Percentiles rank a stretch among this genome's conserved stretches.
Conservation (phyloP, 2,797 vertebrate genomes). For the Sternarchorhynchus goeldii region DNA sequence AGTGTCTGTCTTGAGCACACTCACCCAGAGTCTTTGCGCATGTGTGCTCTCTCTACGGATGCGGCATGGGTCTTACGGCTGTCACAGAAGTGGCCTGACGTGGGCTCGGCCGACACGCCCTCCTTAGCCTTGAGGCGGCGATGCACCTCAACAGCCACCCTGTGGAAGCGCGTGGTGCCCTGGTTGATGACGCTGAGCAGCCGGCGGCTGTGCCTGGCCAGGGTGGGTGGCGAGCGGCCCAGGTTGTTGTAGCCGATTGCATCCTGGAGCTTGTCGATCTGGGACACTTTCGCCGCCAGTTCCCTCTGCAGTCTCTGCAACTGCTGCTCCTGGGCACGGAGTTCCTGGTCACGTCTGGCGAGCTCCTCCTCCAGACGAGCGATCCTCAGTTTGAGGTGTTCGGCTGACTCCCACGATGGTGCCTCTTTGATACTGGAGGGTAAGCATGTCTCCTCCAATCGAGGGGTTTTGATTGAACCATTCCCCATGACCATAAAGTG, state of each 20-base stretch:
- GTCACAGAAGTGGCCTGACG: conserved; percentile 72
- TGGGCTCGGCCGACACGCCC: conserved; percentile 81
- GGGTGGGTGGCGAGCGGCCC: conserved; percentile 53
- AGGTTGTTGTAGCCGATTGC: conserved; percentile 75
- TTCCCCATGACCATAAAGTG: conserved; percentile 78
- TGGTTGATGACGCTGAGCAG: conserved; percentile 77
- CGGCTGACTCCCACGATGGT: conserved; percentile 62
- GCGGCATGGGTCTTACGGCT: conserved; percentile 57
- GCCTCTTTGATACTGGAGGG: conserved; percentile 63
- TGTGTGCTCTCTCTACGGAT: conserved; percentile 58
- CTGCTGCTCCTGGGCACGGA: conserved; percentile 66
- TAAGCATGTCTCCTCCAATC: conserved; percentile 69
- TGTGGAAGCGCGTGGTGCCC: conserved; percentile 74
- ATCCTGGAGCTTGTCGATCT: conserved; percentile 81
- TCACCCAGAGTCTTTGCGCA: conserved; percentile 72
- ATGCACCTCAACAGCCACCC: conserved; percentile 76
- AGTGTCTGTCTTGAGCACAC: conserved; percentile 10
- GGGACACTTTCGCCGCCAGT: conserved; percentile 73
- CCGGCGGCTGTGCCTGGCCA: conserved; percentile 56
- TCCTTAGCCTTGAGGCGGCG: conserved; percentile 78
- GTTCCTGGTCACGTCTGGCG: conserved; percentile 66
- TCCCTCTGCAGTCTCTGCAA: conserved; percentile 72
- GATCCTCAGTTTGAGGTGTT: conserved; percentile 71
- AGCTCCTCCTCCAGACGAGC: conserved; percentile 74
- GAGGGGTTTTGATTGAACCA: conserved; percentile 77